These are phyloP conservation scores for Nephrotoma guestfalica DNA, from an alignment of 2,888 invertebrate species.

Conservation along the genomic window DNA sequence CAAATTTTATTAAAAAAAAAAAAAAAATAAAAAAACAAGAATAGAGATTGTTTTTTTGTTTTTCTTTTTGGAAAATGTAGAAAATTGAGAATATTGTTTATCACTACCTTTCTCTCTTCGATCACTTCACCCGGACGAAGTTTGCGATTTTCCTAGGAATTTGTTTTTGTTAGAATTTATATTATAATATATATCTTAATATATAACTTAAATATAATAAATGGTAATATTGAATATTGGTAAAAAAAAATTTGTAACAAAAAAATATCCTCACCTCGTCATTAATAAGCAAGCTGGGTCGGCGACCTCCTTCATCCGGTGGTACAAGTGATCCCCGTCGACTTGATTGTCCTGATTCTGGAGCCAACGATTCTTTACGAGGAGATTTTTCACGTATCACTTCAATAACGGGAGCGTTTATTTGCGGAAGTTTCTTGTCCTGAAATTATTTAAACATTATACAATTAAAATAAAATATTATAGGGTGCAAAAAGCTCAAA, in stretches of 20 bases:
- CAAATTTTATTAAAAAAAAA: neutral
- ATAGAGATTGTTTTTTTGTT: neutral
- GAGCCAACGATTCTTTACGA: constrained; percentile 61
- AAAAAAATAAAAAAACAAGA: constrained; percentile 5
- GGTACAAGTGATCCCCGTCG: constrained; percentile 79
- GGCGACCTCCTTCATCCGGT: constrained; percentile 72
- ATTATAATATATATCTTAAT: constrained; percentile 5
- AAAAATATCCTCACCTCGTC: constrained; percentile 62
- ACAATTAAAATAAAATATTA: neutral
- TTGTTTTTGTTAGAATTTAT: neutral
- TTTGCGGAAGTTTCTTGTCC: constrained; percentile 42
- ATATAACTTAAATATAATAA: constrained; percentile 6
- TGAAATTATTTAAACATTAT: neutral
- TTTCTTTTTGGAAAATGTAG: neutral
- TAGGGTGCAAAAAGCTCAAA: neutral
- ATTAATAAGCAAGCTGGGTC: constrained; percentile 82
- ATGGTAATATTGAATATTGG: neutral
- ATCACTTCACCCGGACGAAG: constrained; percentile 88
- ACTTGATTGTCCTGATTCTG: constrained; percentile 46
- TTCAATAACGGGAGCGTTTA: constrained; percentile 69
- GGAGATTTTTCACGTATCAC: constrained; percentile 69
- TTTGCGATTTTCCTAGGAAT: constrained; percentile 63
- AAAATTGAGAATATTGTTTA: neutral
- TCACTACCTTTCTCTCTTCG: constrained; percentile 85
- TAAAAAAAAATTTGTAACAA: constrained; percentile 6